Percentiles rank a stretch among this genome's conserved stretches.
phyloP scores from a whole-genome alignment of 2,113 vertebrate genomes.

The Thymallus thymallus region DNA sequence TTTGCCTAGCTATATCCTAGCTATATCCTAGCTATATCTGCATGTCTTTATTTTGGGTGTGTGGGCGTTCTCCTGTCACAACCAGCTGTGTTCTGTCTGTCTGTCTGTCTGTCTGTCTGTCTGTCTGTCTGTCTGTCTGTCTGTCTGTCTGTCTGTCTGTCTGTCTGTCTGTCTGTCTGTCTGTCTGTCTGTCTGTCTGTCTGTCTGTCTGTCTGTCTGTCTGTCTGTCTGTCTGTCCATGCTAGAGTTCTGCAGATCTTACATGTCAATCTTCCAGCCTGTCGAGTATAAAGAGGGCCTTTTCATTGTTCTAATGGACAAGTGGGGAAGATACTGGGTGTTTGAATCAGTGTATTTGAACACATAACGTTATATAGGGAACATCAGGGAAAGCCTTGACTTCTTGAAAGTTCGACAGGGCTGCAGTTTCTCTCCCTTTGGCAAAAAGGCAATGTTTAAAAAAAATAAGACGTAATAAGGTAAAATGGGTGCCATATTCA shows the following conservation, averaged over 20 bases:
- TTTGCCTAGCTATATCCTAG: neutral
- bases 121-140: neutral
- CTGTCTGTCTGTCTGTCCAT: neutral
- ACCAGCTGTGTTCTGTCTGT: constrained; percentile 14
- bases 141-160: neutral
- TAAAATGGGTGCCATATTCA: neutral
- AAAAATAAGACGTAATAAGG: neutral
- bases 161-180: neutral
- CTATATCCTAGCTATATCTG: constrained; percentile 1
- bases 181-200: too few species aligned
- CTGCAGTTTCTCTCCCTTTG: neutral
- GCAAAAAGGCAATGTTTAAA: neutral
- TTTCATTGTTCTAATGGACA: constrained; percentile 48
- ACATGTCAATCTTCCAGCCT: constrained; percentile 32
- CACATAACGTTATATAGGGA: constrained; percentile 1
- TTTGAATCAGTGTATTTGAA: constrained; percentile 29
- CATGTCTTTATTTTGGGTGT: constrained; percentile 18
- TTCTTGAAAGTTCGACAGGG: constrained; percentile 28
- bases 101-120: neutral
- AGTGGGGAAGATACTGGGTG: constrained; percentile 31
- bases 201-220: too few species aligned
- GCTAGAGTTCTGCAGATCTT: constrained; percentile 33
- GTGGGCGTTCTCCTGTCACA: constrained; percentile 17
- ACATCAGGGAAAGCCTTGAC: constrained; percentile 18
- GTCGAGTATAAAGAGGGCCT: constrained; percentile 31